Evolutionary conservation across 2,888 invertebrate genomes (phyloP).

Genomic region (Liodrosophila aerea): DNA sequence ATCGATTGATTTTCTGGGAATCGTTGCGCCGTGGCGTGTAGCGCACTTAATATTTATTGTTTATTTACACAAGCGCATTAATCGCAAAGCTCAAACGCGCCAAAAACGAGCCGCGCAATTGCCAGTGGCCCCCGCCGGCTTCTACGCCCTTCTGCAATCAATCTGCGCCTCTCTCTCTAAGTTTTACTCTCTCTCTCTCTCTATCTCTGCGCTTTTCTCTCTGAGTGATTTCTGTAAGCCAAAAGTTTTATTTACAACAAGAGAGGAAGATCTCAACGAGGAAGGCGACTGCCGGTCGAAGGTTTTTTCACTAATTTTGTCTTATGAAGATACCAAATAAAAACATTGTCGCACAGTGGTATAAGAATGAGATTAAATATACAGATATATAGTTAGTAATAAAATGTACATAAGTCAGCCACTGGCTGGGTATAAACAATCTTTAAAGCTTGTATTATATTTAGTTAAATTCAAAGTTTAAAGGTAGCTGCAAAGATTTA

Average conservation of each 20-base stretch:
- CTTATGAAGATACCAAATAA: conserved; percentile 5
- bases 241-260: conserved; percentile 34
- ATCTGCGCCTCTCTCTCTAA: not conserved
- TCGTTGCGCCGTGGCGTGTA: conserved; percentile 56
- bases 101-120: conserved; percentile 70
- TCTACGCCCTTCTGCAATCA: not conserved
- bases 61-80: conserved; percentile 76
- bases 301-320: conserved; percentile 35
- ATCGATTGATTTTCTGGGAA: conserved; percentile 44
- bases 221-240: conserved; percentile 19
- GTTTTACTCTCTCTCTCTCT: not conserved
- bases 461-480: too few species aligned
- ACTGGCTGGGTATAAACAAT: too few species aligned
- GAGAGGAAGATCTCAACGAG: conserved; percentile 19
- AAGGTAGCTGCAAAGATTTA: too few species aligned
- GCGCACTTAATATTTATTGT: conserved; percentile 76
- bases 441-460: not conserved
- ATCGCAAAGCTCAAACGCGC: conserved; percentile 75
- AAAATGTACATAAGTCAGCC: too few species aligned
- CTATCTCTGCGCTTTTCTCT: conserved; percentile 3
- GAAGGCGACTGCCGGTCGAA: conserved; percentile 30
- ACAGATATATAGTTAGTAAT: not conserved
- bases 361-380: not conserved
- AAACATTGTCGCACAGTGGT: conserved; percentile 31
- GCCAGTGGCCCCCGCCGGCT: conserved; percentile 42